Conservation (phyloP, 2,797 vertebrate species). For the Microctenopoma stevenorrisi region DNA sequence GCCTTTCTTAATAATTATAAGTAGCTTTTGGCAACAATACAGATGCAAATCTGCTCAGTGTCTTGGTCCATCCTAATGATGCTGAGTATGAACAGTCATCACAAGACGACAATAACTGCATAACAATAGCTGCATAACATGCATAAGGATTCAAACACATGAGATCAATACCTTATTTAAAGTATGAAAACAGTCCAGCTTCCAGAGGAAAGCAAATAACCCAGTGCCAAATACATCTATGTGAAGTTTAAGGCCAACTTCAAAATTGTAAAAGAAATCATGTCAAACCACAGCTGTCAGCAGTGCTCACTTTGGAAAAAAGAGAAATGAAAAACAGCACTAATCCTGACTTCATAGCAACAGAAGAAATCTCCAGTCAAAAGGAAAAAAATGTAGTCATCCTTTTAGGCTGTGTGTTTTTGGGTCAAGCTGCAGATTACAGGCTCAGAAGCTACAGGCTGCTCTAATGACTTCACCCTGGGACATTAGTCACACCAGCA, state of each 20-base stretch:
- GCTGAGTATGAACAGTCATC: slow-evolving; percentile 29
- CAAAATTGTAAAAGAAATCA: neutral
- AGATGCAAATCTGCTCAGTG: neutral
- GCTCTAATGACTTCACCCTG: slow-evolving; percentile 47
- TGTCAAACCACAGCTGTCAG: slow-evolving; percentile 26
- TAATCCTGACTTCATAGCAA: slow-evolving; percentile 32
- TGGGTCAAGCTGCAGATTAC: slow-evolving; percentile 69
- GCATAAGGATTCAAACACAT: slow-evolving; percentile 13
- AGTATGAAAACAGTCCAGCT: slow-evolving; percentile 10
- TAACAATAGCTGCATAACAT: no score
- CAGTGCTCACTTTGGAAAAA: slow-evolving; percentile 21
- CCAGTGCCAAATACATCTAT: neutral
- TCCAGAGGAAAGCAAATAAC: slow-evolving; percentile 1
- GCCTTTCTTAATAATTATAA: slow-evolving; percentile 21
- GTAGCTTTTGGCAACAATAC: slow-evolving; percentile 22
- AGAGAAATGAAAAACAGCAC: slow-evolving; percentile 17
- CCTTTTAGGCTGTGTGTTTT: slow-evolving; percentile 36
- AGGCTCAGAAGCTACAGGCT: slow-evolving; percentile 52
- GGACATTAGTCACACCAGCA: slow-evolving; percentile 16
- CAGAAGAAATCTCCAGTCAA: slow-evolving; percentile 19
- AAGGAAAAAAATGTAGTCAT: slow-evolving; percentile 10
- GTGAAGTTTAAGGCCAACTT: slow-evolving; percentile 9
- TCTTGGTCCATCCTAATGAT: slow-evolving; percentile 14
- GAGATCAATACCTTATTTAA: slow-evolving; percentile 10
- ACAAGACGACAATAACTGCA: slow-evolving; percentile 19